These are phyloP conservation scores for Phrynosoma platyrhinos DNA, from an alignment of 2,113 vertebrate genomes.

Conservation along the genomic window DNA sequence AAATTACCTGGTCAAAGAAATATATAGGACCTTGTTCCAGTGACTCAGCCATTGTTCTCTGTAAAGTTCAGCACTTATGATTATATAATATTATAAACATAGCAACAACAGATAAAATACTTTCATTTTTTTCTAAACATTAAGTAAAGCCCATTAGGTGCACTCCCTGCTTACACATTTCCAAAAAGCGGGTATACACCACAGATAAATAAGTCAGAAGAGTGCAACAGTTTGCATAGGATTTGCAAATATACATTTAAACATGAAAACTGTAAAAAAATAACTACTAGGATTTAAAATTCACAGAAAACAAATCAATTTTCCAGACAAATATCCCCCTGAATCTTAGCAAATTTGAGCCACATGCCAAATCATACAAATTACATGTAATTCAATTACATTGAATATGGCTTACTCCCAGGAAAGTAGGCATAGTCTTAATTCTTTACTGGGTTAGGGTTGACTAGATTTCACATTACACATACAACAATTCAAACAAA, in stretches of 20 bases:
- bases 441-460: too few relatives aligned
- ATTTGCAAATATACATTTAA: too few relatives aligned
- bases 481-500: not conserved
- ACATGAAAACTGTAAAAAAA: not conserved
- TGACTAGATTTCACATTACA: not conserved
- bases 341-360: not conserved
- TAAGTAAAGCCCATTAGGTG: not conserved
- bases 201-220: too few relatives aligned
- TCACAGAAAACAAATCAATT: not conserved
- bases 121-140: not conserved
- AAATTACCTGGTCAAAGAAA: conserved; percentile 83
- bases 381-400: not conserved
- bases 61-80: conserved; percentile 10
- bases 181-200: too few relatives aligned
- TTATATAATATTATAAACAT: not conserved
- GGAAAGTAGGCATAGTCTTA: not conserved
- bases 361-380: not conserved
- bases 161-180: too few relatives aligned
- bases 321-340: not conserved
- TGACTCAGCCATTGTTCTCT: conserved; percentile 18
- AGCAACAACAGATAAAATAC: not conserved
- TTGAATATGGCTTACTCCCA: not conserved
- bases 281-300: not conserved
- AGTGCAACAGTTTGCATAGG: not conserved
- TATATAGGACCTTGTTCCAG: conserved; percentile 63